A percentile compares a stretch with the other conserved stretches of the same genome.
Conservation (phyloP, 2,797 vertebrate genomes). For the Sebastes steindachneri region DNA sequence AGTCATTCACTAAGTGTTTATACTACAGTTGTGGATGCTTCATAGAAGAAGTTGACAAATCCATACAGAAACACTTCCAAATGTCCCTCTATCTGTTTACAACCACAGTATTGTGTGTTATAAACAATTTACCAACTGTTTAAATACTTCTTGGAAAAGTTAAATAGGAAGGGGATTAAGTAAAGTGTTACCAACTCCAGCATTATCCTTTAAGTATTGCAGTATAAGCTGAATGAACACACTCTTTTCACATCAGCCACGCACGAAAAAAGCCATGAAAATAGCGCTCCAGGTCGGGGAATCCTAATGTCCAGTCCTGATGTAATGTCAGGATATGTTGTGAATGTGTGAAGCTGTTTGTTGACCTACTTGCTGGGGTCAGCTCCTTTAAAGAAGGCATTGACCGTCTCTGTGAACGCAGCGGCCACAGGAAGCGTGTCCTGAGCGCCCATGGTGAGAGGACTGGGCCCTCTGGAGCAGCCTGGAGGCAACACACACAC, state of each 20-base stretch:
- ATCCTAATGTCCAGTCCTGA: not conserved
- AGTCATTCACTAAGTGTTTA: not conserved
- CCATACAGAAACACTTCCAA: not conserved
- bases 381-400: conserved; percentile 96
- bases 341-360: not conserved
- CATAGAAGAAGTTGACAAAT: not conserved
- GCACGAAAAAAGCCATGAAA: not conserved
- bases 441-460: conserved; percentile 98
- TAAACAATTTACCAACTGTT: not conserved
- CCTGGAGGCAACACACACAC: conserved; percentile 79
- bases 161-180: not conserved
- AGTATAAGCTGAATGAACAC: not conserved
- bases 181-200: not conserved
- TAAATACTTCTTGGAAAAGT: not conserved
- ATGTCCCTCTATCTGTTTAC: not conserved
- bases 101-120: not conserved
- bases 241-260: not conserved
- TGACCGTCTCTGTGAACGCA: conserved; percentile 98
- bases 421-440: conserved; percentile 97
- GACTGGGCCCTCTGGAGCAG: conserved; percentile 96
- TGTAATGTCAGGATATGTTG: not conserved
- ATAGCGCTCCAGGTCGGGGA: not conserved
- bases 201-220: not conserved
- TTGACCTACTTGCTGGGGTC: conserved; percentile 94
- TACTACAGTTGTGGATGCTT: not conserved